Base-by-base conservation (phyloP, 2,113 vertebrate genomes). In the Terrapene triunguis region DNA sequence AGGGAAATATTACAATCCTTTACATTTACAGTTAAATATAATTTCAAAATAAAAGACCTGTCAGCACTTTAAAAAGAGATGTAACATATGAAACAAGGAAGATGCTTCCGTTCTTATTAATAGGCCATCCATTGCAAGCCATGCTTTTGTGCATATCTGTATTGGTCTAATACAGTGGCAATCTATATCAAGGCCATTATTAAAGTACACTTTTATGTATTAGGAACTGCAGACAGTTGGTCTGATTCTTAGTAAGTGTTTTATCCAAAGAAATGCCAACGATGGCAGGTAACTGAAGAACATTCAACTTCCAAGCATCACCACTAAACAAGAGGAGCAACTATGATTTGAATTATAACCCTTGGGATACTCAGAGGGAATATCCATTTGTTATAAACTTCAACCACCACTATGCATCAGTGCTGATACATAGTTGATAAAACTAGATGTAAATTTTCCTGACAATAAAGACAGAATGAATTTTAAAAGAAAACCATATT, bases 1-100 rank as follows among this genome's bases (percentile, higher is more conserved):
- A 82, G 90, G 69, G 72, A 88, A 96, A 97, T 82, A 92, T 5
- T 54, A 83, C 80, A 96, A 94, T 84, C 32, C 72, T 88, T 94
- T 78, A 89, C 25, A 90, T 86, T 93, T 54, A 81, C 38, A 85
- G 50, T 82, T 88, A 96, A 95, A 93, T 89, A 90, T 59, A 97
- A 27, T 88, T 97, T 84, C 83, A 48, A 97, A 94, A 94, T 94
- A 82, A 96, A 95, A 96, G 78, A 81, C 16, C 38, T 96, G 83
- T 13, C 88, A 85, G 51, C 59, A 89, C 42, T 87, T 94, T 94
- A 85, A 95, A 88, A 90, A 87, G 27, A 94, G 11, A 4, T 55
- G 80, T 42, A 97, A 92, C 51, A 85, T 59, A 92, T 8, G 87
- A 80, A 95, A 84, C 53, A 53, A 4, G 5, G 80, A 93, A 69